A percentile compares a stretch with the other conserved stretches of the same genome.
Conservation (phyloP, 2,113 vertebrate genomes). For the Brachypodius melanocephalos region DNA sequence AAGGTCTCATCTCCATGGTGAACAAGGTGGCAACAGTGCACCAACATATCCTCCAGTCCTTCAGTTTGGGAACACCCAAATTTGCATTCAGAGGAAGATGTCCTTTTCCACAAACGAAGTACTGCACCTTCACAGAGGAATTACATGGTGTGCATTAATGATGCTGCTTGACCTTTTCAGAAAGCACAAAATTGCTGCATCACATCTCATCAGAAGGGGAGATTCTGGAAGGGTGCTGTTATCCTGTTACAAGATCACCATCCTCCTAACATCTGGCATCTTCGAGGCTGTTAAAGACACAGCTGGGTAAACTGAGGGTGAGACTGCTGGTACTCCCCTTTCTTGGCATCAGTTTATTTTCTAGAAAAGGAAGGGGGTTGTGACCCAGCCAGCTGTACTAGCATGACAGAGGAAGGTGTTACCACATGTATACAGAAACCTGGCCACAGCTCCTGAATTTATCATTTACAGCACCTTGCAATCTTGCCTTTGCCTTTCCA, state of each 20-base stretch:
- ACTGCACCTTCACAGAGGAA: neutral
- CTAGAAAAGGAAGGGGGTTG: neutral
- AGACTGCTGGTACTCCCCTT: neutral
- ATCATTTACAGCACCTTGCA: neutral
- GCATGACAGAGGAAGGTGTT: fast-evolving
- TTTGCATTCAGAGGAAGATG: neutral
- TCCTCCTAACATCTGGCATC: neutral
- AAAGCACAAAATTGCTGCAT: neutral
- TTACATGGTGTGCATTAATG: neutral
- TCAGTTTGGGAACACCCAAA: neutral
- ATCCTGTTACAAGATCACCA: neutral
- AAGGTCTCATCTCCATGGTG: neutral
- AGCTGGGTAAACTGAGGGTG: neutral
- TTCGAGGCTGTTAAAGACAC: neutral
- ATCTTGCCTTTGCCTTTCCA: neutral
- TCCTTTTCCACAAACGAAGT: neutral
- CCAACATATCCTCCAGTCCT: neutral
- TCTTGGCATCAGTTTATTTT: neutral
- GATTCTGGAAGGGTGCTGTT: neutral
- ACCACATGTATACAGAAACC: fast-evolving
- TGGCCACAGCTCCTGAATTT: neutral
- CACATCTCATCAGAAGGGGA: neutral
- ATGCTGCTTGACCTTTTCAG: neutral
- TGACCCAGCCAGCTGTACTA: neutral
- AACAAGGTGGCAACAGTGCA: neutral